Conservation (phyloP, 92 coral and sea anemone species). For the Anthopleura xanthogrammica region DNA sequence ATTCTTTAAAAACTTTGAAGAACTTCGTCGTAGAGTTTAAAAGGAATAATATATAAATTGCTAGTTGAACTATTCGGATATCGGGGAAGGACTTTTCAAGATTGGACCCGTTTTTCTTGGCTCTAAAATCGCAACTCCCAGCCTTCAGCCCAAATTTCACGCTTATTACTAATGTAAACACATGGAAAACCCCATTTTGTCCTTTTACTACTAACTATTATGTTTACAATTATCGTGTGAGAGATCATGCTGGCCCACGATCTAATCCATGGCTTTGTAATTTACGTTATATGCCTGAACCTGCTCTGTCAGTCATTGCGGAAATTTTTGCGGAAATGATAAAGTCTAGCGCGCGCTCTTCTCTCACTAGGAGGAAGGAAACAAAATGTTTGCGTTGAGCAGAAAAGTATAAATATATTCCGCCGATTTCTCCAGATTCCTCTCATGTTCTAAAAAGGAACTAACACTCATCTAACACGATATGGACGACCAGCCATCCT, state of each 20-base stretch:
- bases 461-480: slow-evolving; percentile 7
- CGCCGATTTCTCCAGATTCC: background rate
- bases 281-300: background rate
- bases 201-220: background rate
- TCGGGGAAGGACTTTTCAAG: background rate
- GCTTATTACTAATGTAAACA: background rate
- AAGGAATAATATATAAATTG: too few relatives aligned
- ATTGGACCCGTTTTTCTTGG: background rate
- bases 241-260: slow-evolving; percentile 13
- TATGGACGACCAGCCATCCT: slow-evolving; percentile 15
- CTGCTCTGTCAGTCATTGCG: slow-evolving; percentile 20
- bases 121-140: background rate
- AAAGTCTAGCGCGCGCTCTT: background rate
- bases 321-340: slow-evolving; percentile 28
- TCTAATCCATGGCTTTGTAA: background rate
- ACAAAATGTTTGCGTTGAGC: background rate
- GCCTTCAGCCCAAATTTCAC: background rate
- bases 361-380: slow-evolving; percentile 18
- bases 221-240: slow-evolving; percentile 7
- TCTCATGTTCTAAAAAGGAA: background rate
- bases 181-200: background rate
- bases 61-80: too few relatives aligned
- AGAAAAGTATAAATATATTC: background rate
- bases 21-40: background rate
- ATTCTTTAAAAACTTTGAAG: background rate